Evolutionary conservation across 92 coral and sea anemone species (phyloP).

Genomic region (Umimayanthus chanpuru): DNA sequence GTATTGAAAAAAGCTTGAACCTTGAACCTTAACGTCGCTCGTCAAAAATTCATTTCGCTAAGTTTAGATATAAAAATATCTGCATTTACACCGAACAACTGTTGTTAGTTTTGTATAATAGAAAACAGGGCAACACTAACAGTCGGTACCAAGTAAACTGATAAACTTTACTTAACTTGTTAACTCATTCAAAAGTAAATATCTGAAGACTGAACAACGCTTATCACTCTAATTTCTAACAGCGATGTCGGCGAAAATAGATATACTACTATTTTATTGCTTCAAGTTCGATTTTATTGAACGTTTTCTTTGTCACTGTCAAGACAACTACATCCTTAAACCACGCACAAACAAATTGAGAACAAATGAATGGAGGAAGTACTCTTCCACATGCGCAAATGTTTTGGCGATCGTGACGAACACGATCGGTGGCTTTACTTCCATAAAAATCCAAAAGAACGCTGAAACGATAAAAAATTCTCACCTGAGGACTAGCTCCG

Average conservation of each 20-base stretch:
- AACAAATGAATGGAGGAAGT: neutral
- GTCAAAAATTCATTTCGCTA: no score
- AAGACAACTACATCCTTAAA: neutral
- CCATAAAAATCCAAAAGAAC: neutral
- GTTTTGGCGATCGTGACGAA: neutral
- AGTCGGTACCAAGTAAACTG: no score
- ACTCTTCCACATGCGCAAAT: neutral
- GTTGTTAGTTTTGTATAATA: no score
- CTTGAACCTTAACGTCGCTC: no score
- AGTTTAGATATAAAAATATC: no score
- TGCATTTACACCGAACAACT: no score
- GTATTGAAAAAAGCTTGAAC: no score
- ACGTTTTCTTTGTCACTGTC: neutral
- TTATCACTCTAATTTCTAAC: neutral
- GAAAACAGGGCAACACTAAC: no score
- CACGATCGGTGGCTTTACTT: neutral
- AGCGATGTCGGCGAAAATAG: neutral
- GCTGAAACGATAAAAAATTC: neutral
- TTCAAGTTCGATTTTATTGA: neutral
- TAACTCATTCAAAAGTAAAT: no score
- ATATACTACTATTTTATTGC: neutral
- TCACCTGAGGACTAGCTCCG: constrained; percentile 83
- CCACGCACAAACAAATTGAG: neutral
- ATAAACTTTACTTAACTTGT: no score
- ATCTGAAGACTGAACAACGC: no score